Base-by-base conservation (phyloP, 2,113 vertebrate genomes). In the Peromyscus polionotus region DNA sequence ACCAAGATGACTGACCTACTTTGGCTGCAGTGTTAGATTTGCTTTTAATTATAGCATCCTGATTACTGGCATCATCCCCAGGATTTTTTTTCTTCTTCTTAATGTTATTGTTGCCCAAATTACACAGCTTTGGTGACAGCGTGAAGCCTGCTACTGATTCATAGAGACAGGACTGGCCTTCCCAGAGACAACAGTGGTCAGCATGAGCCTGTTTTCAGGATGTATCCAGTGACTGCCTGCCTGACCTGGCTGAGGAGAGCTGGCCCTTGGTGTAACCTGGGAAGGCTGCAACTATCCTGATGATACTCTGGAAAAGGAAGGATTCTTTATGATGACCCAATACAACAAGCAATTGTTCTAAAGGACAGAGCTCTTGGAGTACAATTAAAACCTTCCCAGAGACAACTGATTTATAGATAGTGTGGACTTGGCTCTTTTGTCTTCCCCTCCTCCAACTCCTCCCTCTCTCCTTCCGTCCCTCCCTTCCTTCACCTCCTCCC, bases 31-130 rank as follows among this genome's bases (percentile, higher is more conserved):
- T 97, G 97, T 98, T 99, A 98, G 94, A 97, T 97, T 98, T 98
- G 90, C 95, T 98, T 98, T 98, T 98, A 98, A 99, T 98, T 98
- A 98, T 96, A 98, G 98, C 98, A 98, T 92, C 96, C 97, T 94
- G 97, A 97, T 98, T 95, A 65, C 96, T 98, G 97, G 97, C 96
- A 86, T 85, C 91, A 51, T 97, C 97, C 89, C 96, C 96, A 96
- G 96, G 98, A 98, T 97, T 73, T 48, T 39, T 67, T 61, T 51
- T 51, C 83, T 97, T 98, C 92, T 97, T 97, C 88, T 96, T 98
- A 95, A 92, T 97, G 93, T 98, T 98, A 98, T 98, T 98, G 97
- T 98, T 98, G 94, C 97, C 94, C 97, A 98, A 97, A 98, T 98
- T 98, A 97, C 96, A 97, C 87, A 96, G 97, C 80, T 86, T 96